Evolutionary conservation across 1,140 invertebrate genomes (phyloP).

Genomic region (Macrobrachium rosenbergii): DNA sequence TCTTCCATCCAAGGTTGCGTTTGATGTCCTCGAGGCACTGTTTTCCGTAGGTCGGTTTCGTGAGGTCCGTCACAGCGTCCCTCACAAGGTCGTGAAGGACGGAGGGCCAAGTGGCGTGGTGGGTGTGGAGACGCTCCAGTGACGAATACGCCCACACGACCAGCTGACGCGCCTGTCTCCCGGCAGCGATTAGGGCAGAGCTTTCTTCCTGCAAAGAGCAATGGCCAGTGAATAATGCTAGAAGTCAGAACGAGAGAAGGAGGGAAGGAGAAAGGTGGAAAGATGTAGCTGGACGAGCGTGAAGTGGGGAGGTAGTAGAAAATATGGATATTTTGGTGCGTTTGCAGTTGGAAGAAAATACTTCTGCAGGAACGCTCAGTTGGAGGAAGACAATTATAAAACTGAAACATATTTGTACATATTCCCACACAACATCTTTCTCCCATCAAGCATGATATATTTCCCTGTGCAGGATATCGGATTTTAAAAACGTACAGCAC

Average conservation of each 20-base stretch:
- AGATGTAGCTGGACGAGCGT: neutral
- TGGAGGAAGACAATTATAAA: too few species aligned
- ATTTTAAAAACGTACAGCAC: too few species aligned
- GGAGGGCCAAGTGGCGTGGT: constrained; percentile 49
- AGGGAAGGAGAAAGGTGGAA: neutral
- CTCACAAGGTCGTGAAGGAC: constrained; percentile 55
- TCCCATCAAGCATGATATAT: too few species aligned
- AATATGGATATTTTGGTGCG: too few species aligned
- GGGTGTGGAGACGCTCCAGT: constrained; percentile 42
- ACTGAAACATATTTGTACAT: too few species aligned
- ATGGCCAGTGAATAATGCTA: neutral
- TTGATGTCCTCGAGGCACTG: constrained; percentile 57
- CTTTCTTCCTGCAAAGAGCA: constrained; percentile 42
- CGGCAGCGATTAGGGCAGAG: constrained; percentile 15
- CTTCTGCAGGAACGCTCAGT: too few species aligned
- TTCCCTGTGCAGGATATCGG: too few species aligned
- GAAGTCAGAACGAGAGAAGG: neutral
- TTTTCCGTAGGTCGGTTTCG: constrained; percentile 50
- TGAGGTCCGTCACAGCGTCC: constrained; percentile 48
- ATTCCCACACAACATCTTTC: too few species aligned
- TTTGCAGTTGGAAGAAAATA: too few species aligned
- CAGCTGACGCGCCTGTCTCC: constrained; percentile 44
- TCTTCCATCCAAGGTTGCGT: constrained; percentile 50
- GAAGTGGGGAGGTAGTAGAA: neutral
- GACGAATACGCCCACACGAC: constrained; percentile 50